These are phyloP conservation scores for Arvicanthis niloticus DNA, from an alignment of 2,113 vertebrate species.

Conservation along the genomic window DNA sequence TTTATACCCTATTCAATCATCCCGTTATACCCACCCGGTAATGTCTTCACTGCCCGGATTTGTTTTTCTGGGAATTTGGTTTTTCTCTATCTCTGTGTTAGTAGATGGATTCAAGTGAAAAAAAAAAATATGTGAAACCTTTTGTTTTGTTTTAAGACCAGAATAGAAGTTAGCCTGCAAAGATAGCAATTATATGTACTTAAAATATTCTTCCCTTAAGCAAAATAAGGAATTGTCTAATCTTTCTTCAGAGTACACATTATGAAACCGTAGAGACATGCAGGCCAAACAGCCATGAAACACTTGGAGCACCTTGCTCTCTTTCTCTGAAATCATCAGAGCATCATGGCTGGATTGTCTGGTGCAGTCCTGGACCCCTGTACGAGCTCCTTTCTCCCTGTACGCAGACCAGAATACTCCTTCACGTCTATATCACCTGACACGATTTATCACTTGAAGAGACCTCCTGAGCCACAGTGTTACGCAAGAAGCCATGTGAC, in stretches of 20 bases:
- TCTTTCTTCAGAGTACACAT: constrained; percentile 26
- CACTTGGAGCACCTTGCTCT: constrained; percentile 46
- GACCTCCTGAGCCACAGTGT: constrained; percentile 2
- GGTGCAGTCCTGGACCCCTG: constrained; percentile 19
- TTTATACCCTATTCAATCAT: background rate
- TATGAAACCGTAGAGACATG: constrained; percentile 53
- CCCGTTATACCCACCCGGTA: background rate
- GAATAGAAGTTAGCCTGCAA: background rate
- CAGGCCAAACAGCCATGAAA: constrained; percentile 48
- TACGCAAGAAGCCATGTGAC: background rate
- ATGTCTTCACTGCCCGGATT: background rate
- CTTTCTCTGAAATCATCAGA: constrained; percentile 66
- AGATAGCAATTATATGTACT: background rate
- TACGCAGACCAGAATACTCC: background rate
- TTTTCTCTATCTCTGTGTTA: background rate
- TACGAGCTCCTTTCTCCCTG: background rate
- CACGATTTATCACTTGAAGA: constrained; percentile 36
- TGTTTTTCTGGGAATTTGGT: background rate
- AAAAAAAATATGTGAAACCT: background rate
- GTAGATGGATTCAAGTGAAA: background rate
- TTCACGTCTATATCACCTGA: background rate
- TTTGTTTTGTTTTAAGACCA: background rate
- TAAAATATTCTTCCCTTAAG: constrained; percentile 53
- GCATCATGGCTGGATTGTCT: constrained; percentile 7
- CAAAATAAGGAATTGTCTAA: constrained; percentile 37